Evolutionary conservation across 2,113 vertebrate genomes (phyloP).

Genomic region (Xyrauchen texanus): DNA sequence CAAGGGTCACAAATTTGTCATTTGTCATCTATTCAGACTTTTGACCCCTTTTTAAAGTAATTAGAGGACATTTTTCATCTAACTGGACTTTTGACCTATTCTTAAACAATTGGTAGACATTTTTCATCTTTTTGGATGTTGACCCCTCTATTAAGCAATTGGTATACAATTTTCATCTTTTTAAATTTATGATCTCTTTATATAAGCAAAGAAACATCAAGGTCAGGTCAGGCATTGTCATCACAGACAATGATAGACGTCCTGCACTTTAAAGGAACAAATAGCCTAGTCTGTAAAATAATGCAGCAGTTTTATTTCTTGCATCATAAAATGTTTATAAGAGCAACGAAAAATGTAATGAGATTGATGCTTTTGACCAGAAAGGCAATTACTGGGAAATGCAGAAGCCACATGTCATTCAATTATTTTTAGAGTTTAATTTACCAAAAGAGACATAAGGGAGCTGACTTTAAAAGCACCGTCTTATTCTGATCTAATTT

Average conservation of each 20-base stretch:
- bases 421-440: conserved; percentile 40
- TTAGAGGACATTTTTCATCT: conserved; percentile 19
- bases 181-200: conserved; percentile 22
- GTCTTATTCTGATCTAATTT: conserved; percentile 40
- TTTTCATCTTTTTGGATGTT: conserved; percentile 9
- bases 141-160: neutral
- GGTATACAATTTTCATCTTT: conserved; percentile 19
- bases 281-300: neutral
- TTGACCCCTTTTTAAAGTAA: neutral
- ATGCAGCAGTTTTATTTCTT: conserved; percentile 10
- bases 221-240: conserved; percentile 10
- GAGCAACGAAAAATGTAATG: conserved; percentile 24
- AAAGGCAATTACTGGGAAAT: conserved; percentile 29
- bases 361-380: conserved; percentile 33
- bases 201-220: conserved; percentile 12
- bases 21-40: conserved; percentile 6
- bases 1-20: conserved; percentile 60
- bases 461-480: conserved; percentile 20
- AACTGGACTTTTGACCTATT: neutral
- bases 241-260: conserved; percentile 8
- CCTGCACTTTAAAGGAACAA: conserved; percentile 8
- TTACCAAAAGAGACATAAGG: conserved; percentile 34
- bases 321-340: conserved; percentile 11
- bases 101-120: conserved; percentile 1
- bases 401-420: conserved; percentile 27